Evolutionary conservation across 1,140 invertebrate species (phyloP).

Genomic region (Cotesia chilonis): DNA sequence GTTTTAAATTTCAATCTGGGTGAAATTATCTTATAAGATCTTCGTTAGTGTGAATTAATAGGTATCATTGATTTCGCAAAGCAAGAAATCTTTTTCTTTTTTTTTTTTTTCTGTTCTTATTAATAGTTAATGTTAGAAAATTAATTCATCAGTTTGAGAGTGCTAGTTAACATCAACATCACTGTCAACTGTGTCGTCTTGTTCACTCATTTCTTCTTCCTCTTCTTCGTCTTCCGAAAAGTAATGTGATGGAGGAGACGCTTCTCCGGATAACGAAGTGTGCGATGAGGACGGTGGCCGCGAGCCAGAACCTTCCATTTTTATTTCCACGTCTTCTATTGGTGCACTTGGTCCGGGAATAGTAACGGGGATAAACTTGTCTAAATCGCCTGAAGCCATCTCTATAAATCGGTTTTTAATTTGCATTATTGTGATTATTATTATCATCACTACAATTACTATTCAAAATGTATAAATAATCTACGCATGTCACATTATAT

Average conservation of each 20-base stretch:
- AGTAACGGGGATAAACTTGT: constrained; percentile 63
- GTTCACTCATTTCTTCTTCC: constrained; percentile 62
- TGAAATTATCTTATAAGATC: too few species aligned
- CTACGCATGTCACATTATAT: too few species aligned
- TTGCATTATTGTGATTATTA: too few species aligned
- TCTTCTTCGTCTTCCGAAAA: constrained; percentile 64
- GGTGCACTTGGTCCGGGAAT: constrained; percentile 63
- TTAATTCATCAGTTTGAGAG: constrained; percentile 12
- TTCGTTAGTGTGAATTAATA: constrained; percentile 27
- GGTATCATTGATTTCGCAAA: constrained; percentile 28
- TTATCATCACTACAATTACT: too few species aligned
- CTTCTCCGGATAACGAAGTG: constrained; percentile 63
- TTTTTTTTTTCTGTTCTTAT: too few species aligned
- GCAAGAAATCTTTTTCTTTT: not conserved
- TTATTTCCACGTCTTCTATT: constrained; percentile 61
- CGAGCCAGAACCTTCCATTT: constrained; percentile 57
- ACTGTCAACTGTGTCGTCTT: constrained; percentile 63
- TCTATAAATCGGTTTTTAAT: constrained; percentile 47
- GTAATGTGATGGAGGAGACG: constrained; percentile 62
- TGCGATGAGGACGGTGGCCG: constrained; percentile 63
- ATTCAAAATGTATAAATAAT: too few species aligned
- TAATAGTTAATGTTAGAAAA: not conserved
- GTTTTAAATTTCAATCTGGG: too few species aligned
- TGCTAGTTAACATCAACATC: constrained; percentile 66
- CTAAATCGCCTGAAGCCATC: constrained; percentile 61